Base-by-base conservation (phyloP, 2,113 vertebrate species). In the Lycaon pictus region DNA sequence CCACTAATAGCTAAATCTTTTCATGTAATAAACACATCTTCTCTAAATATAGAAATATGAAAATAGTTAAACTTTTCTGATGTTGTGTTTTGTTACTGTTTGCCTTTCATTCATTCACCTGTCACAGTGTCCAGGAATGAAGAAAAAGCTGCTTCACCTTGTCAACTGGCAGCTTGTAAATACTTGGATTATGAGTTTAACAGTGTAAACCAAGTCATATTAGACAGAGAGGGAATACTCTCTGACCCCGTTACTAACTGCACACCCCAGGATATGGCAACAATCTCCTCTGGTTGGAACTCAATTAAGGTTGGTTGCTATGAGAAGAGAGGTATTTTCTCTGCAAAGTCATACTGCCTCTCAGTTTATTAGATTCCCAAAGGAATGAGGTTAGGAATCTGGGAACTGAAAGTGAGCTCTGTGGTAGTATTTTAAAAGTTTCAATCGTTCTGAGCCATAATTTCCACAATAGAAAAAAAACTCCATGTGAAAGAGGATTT, bases 61-160 rank as follows among this genome's bases (percentile, higher is more conserved):
- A 92, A 96, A 80, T 27, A 93, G 53, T 86, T 10, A 55, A 22
- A 43, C 4, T 51, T 23, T 53, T 13, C 48, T 76, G 53, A 63
- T 27, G 56, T 74, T 91, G n/a, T 5, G 48, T 74, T 81, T 76
- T 79, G 5, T 35, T 74, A 48, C 35, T 93, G 2, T 93, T 98
- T 97, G 43, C 92, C 95, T 96, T 95, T 92, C 71, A 97, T 95
- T 92, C 71, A 97, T 86, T 97, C 83, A 96, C 53, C 72, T 97
- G 95, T 98, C 27, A 35, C 5, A 1, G 69, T 0, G 7, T 56
- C 74, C 56, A 85, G 82, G 97, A 87, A 53, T 69, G 10, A 98
- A 94, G 95, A 80, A 93, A 92, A 98, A 98, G 91, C 96, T 92
- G 62, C 91, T 98, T 97, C 86, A 80, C 43, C 43, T 94, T 65